These are phyloP conservation scores for Chiloscyllium punctatum DNA, from an alignment of 2,797 vertebrate species.

Conservation along the genomic window DNA sequence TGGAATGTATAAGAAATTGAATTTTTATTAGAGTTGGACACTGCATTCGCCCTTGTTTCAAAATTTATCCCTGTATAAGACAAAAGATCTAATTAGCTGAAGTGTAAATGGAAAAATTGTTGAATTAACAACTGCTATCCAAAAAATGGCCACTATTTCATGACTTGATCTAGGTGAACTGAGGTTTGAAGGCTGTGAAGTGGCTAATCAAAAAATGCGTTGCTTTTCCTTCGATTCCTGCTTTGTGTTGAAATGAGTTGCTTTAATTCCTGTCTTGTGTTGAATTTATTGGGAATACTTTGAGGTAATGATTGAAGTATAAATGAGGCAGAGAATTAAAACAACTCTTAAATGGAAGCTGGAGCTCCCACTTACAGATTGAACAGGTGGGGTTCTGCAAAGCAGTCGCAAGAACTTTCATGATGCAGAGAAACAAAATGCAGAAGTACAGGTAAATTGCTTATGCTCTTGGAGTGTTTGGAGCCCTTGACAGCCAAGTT, in stretches of 20 bases:
- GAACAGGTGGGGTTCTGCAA: neutral
- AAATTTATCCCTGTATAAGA: too few species aligned
- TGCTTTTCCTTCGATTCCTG: neutral
- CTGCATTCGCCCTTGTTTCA: too few species aligned
- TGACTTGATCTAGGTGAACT: neutral
- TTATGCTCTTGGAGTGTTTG: neutral
- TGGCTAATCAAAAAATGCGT: neutral
- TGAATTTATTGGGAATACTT: too few species aligned
- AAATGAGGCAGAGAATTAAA: neutral
- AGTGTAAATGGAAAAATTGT: neutral
- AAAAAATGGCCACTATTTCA: neutral
- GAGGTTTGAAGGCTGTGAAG: neutral
- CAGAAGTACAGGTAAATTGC: neutral
- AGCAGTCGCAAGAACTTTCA: neutral
- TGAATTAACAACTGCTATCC: neutral
- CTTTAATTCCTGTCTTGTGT: neutral
- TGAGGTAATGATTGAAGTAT: neutral
- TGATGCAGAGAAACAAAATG: neutral
- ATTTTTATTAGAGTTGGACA: neutral
- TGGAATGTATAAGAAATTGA: neutral
- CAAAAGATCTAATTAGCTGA: neutral
- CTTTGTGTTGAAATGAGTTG: too few species aligned
- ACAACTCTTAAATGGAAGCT: neutral
- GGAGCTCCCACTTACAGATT: neutral
- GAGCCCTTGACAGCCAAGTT: neutral